Evolutionary conservation across 2,888 invertebrate species (phyloP), one percentile per base, ranked within the genome.

Genomic region (Heteropelma amictum): DNA sequence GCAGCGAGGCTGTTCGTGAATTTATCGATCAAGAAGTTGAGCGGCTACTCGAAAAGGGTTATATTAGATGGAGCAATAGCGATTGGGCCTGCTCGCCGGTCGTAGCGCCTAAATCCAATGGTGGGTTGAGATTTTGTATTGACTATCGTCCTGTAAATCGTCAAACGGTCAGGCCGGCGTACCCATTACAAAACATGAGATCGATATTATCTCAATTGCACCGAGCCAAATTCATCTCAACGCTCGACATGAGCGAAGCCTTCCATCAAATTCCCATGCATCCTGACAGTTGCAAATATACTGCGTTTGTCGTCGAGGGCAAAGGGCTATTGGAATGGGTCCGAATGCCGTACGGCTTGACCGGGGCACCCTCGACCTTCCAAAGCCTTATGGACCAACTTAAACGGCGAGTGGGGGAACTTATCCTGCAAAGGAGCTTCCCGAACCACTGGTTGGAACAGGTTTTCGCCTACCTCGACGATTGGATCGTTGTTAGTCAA

Each of bases 11-110:
- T 2, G 10, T 33, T 33, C 7, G 10, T 10, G 30, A 33, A 33
- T 33, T 33, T 33, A 1, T 75, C 5, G 14, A 69, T 12, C 33
- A 72, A 17, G 69, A 75, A 51, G 72, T 73, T 12, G 42, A 73
- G 30, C 28, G 65, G 6, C 28, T 60, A 1, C 33, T 69, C 7
- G 28, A 56, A 10, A 69, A 72, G n/a, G 60, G 58, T 0, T 75
- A 75, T 12, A 40, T 77, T 7, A 45, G 30, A 2, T 67, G 68
- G 68, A 74, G 74, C 28, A 63, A 74, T 12, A 74, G 74, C 45
- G 61, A 75, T 10, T 77, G 74, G 77, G 72, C 72, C 0, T 58
- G 76, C 40, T 72, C 69, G 28, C 76, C 69, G 1, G 72, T 72
- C 0, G 72, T 72, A 12, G 72, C 72, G 1, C 65, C 72, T 1